Percentiles rank a stretch among this genome's conserved stretches.
phyloP scores from a whole-genome alignment of 2,797 vertebrate genomes.

The Decapterus maruadsi region DNA sequence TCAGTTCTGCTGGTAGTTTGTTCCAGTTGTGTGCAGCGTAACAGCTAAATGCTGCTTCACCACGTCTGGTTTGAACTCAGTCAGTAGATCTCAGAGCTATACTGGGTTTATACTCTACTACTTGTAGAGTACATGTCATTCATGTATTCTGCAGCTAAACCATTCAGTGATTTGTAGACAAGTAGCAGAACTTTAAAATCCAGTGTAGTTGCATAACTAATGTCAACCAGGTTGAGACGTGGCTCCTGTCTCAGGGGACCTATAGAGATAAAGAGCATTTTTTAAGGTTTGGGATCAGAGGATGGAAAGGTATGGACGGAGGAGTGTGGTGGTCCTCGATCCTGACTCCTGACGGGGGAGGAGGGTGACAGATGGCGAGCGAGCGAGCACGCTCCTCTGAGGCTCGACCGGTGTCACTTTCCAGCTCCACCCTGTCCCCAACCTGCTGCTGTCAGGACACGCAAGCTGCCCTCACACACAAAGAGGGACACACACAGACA shows the following conservation, averaged over 20 bases:
- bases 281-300: neutral
- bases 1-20: too few species aligned
- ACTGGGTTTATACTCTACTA: too few species aligned
- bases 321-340: conserved; percentile 19
- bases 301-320: conserved; percentile 37
- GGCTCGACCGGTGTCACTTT: conserved; percentile 83
- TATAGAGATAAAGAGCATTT: neutral
- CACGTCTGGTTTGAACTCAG: too few species aligned
- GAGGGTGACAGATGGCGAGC: conserved; percentile 85
- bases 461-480: conserved; percentile 72
- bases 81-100: too few species aligned
- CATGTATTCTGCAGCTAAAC: too few species aligned
- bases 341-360: conserved; percentile 42
- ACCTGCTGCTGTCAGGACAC: conserved; percentile 79
- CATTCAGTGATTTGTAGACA: too few species aligned
- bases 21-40: too few species aligned
- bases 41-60: too few species aligned
- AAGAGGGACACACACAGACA: conserved; percentile 65
- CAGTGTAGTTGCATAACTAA: neutral
- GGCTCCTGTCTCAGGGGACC: conserved; percentile 40
- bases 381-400: conserved; percentile 77
- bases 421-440: conserved; percentile 78
- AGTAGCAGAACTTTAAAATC: too few species aligned
- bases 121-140: too few species aligned
- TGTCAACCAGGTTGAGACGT: conserved; percentile 9